phyloP scores from a whole-genome alignment of 2,113 vertebrate genomes.

The Prionailurus viverrinus region DNA sequence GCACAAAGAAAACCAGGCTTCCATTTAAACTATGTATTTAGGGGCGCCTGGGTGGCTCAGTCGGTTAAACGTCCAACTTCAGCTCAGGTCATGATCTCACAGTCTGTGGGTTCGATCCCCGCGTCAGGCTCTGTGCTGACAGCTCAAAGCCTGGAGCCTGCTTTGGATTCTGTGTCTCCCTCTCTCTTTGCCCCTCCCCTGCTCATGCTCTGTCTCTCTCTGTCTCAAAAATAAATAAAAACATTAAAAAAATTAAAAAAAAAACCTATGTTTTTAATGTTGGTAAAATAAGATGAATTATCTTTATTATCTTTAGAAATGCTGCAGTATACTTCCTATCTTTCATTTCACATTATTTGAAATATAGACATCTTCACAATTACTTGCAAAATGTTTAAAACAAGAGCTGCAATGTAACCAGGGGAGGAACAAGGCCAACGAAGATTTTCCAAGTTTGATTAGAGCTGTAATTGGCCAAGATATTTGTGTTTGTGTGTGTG shows the following conservation, averaged over 20 bases:
- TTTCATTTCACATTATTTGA: slow-evolving; percentile 8
- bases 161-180: too few relatives aligned
- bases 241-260: too few relatives aligned
- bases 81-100: too few relatives aligned
- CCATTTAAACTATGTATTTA: slow-evolving; percentile 10
- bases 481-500: neutral
- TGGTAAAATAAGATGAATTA: neutral
- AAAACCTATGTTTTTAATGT: neutral
- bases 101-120: too few relatives aligned
- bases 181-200: too few relatives aligned
- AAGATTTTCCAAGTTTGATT: slow-evolving; percentile 5
- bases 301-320: slow-evolving; percentile 47
- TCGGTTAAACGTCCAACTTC: too few relatives aligned
- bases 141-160: too few relatives aligned
- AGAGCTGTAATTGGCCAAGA: neutral
- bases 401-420: neutral
- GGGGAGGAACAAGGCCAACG: neutral
- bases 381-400: slow-evolving; percentile 42
- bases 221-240: too few relatives aligned
- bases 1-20: neutral
- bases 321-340: neutral
- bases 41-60: too few relatives aligned
- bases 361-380: neutral
- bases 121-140: too few relatives aligned
- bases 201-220: too few relatives aligned